phyloP scores from a whole-genome alignment of 2,113 vertebrate species.

The Pygoscelis adeliae region DNA sequence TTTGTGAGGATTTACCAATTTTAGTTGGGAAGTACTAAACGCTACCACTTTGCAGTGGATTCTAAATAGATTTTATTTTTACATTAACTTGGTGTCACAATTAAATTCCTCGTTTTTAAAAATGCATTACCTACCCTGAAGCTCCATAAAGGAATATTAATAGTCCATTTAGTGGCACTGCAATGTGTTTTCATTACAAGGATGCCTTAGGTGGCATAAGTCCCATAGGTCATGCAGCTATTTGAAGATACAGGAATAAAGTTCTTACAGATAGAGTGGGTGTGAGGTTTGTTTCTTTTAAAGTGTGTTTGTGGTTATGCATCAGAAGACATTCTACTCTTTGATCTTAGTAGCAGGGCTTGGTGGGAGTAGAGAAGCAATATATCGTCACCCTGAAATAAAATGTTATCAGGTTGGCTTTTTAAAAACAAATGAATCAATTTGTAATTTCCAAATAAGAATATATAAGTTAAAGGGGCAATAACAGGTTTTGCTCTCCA shows the following conservation, averaged over 20 bases:
- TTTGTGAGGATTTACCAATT: background rate
- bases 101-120: background rate
- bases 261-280: background rate
- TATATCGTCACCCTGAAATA: background rate
- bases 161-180: background rate
- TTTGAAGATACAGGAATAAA: background rate
- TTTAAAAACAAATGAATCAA: background rate
- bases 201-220: background rate
- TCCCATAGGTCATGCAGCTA: background rate
- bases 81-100: background rate
- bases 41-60: rapidly evolving
- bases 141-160: background rate
- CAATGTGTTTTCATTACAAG: background rate
- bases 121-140: background rate
- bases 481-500: background rate
- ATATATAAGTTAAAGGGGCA: background rate
- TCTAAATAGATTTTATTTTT: background rate
- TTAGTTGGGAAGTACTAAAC: background rate
- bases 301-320: background rate
- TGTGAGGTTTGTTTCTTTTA: background rate
- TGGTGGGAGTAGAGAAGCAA: background rate
- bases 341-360: background rate
- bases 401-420: background rate
- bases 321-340: background rate
- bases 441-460: background rate